phyloP scores from a whole-genome alignment of 2,797 vertebrate genomes.

The Siniperca undulata region DNA sequence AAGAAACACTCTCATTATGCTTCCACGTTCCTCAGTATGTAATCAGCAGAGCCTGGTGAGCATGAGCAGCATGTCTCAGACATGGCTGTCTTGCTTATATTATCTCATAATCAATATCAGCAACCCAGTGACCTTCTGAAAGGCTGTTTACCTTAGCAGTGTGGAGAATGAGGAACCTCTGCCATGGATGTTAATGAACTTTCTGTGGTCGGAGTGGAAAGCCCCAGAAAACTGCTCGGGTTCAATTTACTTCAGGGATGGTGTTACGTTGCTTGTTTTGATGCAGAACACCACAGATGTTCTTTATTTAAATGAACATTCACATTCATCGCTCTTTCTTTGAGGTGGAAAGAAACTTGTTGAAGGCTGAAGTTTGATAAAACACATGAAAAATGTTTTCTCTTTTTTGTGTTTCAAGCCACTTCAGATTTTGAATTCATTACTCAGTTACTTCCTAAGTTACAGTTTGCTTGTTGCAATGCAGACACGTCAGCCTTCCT shows the following conservation, averaged over 20 bases:
- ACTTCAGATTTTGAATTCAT: slow-evolving; percentile 7
- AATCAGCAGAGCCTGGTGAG: slow-evolving; percentile 21
- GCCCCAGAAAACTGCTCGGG: slow-evolving; percentile 40
- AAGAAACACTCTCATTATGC: slow-evolving; percentile 27
- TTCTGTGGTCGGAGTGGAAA: slow-evolving; percentile 71
- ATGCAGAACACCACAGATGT: neutral
- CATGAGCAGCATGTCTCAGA: slow-evolving; percentile 47
- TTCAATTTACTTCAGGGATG: slow-evolving; percentile 30
- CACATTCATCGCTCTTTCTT: neutral
- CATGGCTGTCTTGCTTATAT: slow-evolving; percentile 41
- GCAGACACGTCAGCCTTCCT: slow-evolving; percentile 17
- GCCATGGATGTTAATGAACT: slow-evolving; percentile 43
- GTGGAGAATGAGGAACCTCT: slow-evolving; percentile 30
- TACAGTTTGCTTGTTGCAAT: slow-evolving; percentile 29
- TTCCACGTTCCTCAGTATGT: slow-evolving; percentile 11
- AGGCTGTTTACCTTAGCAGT: slow-evolving; percentile 51
- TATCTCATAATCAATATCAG: slow-evolving; percentile 72
- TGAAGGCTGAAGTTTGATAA: neutral
- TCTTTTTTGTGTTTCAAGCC: slow-evolving; percentile 14
- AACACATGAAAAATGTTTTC: neutral
- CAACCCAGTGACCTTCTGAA: slow-evolving; percentile 68
- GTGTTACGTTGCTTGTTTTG: slow-evolving; percentile 5
- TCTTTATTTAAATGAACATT: neutral
- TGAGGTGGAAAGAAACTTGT: neutral
- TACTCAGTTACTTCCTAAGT: slow-evolving; percentile 27